Percentiles rank a stretch among this genome's conserved stretches.
phyloP scores from a whole-genome alignment of 2,888 invertebrate genomes.

The Myathropa florea region DNA sequence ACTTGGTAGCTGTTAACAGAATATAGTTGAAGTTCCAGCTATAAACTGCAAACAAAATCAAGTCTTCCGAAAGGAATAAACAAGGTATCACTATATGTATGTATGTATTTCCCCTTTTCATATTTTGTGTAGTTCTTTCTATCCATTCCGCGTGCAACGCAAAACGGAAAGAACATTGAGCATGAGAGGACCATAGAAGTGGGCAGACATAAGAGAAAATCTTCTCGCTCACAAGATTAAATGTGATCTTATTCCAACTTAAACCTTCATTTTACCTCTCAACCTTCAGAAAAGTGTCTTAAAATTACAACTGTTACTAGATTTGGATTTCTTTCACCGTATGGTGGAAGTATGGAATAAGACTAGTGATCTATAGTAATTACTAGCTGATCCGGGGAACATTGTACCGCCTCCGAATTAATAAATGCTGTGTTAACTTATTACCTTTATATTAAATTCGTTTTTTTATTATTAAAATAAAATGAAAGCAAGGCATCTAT shows the following conservation, averaged over 20 bases:
- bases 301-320: too few species aligned
- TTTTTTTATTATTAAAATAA: too few species aligned
- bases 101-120: not conserved
- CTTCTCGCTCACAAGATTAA: not conserved
- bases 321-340: too few species aligned
- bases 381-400: too few species aligned
- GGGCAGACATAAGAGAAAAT: conserved; percentile 9
- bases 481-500: too few species aligned
- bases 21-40: conserved; percentile 21
- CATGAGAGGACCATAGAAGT: not conserved
- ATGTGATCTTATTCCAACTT: conserved; percentile 20
- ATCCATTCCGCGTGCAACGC: conserved; percentile 1
- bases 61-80: conserved; percentile 22
- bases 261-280: conserved; percentile 17
- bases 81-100: conserved; percentile 34
- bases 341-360: too few species aligned
- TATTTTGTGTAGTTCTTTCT: conserved; percentile 18
- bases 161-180: conserved; percentile 20
- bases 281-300: too few species aligned
- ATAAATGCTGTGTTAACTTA: too few species aligned
- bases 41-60: conserved; percentile 26
- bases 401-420: too few species aligned
- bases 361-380: too few species aligned
- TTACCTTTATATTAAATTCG: too few species aligned
- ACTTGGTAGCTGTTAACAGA: conserved; percentile 31